Evolutionary conservation across 2,113 vertebrate species (phyloP).

Genomic region (Phaethornis superciliosus): DNA sequence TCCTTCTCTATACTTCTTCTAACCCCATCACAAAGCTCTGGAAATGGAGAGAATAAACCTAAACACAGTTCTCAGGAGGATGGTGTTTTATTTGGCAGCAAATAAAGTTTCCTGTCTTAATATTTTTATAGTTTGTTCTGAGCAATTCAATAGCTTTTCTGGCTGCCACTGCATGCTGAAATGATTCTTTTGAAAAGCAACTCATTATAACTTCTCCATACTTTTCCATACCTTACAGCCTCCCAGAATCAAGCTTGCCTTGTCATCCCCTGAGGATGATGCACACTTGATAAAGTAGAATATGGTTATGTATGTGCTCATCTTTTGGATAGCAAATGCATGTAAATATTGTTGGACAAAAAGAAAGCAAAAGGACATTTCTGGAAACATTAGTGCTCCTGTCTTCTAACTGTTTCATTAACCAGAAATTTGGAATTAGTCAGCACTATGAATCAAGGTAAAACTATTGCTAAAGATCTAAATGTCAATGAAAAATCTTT

Average conservation of each 20-base stretch:
- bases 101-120: background rate
- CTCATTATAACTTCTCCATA: background rate
- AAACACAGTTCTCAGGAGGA: background rate
- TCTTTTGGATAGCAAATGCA: background rate
- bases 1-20: background rate
- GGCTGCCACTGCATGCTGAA: background rate
- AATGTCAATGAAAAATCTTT: constrained; percentile 35
- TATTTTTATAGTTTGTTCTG: background rate
- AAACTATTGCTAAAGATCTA: background rate
- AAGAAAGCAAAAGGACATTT: background rate
- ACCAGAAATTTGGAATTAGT: background rate
- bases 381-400: background rate
- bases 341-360: background rate
- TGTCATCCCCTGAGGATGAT: background rate
- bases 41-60: background rate
- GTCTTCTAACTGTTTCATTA: background rate
- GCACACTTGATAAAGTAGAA: background rate
- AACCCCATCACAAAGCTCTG: background rate
- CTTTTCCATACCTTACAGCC: background rate
- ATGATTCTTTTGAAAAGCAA: background rate
- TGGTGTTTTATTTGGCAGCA: background rate
- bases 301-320: background rate
- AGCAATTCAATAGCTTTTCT: background rate
- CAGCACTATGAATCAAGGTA: background rate
- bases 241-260: background rate